Evolutionary conservation across 2,797 vertebrate genomes (phyloP).

Genomic region (Pangasius djambal): DNA sequence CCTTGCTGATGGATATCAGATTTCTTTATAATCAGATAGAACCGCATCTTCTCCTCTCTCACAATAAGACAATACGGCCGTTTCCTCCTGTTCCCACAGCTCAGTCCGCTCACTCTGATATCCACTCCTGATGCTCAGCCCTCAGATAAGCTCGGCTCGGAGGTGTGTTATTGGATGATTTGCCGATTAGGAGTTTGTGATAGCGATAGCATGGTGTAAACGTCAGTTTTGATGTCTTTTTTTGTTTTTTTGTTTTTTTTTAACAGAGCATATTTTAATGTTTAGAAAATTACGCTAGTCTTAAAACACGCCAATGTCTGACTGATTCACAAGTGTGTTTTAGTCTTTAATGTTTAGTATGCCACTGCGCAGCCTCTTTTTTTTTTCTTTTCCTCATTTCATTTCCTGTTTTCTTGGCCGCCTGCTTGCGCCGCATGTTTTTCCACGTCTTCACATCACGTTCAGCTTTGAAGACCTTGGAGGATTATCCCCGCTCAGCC

Average conservation of each 20-base stretch:
- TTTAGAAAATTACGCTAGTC: not conserved
- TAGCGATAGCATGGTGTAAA: not conserved
- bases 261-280: not conserved
- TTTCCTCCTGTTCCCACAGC: conserved; percentile 20
- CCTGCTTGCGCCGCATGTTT: not conserved
- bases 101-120: conserved; percentile 5
- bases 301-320: not conserved
- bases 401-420: conserved; percentile 23
- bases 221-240: conserved; percentile 16
- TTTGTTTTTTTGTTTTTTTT: not conserved
- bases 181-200: conserved; percentile 37
- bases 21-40: conserved; percentile 48
- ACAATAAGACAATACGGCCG: conserved; percentile 30
- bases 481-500: conserved; percentile 27
- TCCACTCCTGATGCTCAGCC: not conserved
- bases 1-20: conserved; percentile 48
- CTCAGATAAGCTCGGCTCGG: conserved; percentile 38
- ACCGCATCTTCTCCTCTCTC: conserved; percentile 38
- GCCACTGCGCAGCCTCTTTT: not conserved
- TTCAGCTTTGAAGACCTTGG: conserved; percentile 36
- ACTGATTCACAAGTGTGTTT: not conserved
- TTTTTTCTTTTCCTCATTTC: not conserved
- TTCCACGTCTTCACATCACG: not conserved
- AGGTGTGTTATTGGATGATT: conserved; percentile 35
- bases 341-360: not conserved